These are phyloP conservation scores for Rana temporaria DNA, from an alignment of 2,113 vertebrate genomes.

Conservation along the genomic window DNA sequence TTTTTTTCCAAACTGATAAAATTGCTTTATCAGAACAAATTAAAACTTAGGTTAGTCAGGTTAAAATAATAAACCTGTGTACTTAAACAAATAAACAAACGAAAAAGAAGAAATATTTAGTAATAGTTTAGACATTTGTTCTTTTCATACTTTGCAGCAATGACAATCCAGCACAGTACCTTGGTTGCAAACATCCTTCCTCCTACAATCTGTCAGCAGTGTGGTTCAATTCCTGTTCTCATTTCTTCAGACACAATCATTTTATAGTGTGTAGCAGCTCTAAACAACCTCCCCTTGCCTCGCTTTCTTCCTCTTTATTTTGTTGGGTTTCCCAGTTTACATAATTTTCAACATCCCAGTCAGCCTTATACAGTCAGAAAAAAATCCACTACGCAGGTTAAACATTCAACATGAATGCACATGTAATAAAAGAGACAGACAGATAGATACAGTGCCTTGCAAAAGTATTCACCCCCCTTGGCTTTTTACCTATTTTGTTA, in stretches of 20 bases:
- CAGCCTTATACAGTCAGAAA: not conserved
- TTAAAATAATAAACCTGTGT: no score
- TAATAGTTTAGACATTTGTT: no score
- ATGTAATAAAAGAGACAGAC: no score
- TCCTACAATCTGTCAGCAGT: not conserved
- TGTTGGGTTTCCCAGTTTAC: constrained; percentile 38
- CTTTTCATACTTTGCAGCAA: not conserved
- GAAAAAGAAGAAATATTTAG: no score
- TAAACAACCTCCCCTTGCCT: not conserved
- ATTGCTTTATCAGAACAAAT: no score
- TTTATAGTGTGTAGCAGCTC: constrained; percentile 19
- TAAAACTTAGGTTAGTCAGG: no score
- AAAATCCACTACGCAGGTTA: not conserved
- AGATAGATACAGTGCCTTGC: no score
- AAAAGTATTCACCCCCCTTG: no score
- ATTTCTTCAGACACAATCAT: not conserved
- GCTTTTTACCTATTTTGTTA: no score
- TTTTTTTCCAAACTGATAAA: no score
- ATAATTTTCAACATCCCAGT: constrained; percentile 37
- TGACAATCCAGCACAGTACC: not conserved
- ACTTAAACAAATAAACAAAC: no score
- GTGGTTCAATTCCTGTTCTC: not conserved
- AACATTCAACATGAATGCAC: no score
- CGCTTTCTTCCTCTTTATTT: constrained; percentile 29
- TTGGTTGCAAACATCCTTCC: constrained; percentile 39